phyloP scores from a whole-genome alignment of 35 echinoderm and acorn worm species.

The Stichopus chloronotus region DNA sequence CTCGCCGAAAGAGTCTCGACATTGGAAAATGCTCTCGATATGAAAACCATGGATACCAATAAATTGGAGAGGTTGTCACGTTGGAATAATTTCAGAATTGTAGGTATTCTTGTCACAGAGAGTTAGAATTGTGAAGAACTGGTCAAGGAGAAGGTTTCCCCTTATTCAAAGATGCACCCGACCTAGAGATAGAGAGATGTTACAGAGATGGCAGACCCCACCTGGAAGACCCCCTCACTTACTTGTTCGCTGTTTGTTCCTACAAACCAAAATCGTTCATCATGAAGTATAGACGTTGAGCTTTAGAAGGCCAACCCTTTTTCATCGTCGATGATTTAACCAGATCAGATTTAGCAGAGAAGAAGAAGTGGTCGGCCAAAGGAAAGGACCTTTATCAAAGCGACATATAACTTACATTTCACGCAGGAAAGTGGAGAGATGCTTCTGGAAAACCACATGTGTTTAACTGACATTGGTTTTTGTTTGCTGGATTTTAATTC shows the following conservation, averaged over 20 bases:
- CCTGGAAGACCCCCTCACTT: not conserved
- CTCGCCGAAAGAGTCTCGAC: not conserved
- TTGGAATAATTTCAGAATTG: conserved; percentile 4
- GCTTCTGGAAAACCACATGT: not conserved
- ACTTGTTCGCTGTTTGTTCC: not conserved
- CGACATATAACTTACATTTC: conserved; percentile 12
- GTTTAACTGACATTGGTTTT: too few relatives aligned
- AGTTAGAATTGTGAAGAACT: not conserved
- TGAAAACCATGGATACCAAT: not conserved
- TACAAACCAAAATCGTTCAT: not conserved
- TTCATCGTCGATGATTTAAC: conserved; percentile 49
- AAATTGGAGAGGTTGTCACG: conserved; percentile 5
- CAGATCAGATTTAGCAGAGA: conserved; percentile 4
- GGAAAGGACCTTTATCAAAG: not conserved
- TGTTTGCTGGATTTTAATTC: too few relatives aligned
- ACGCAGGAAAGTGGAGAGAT: conserved; percentile 33
- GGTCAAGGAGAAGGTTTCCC: not conserved
- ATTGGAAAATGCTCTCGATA: not conserved
- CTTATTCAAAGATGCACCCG: not conserved
- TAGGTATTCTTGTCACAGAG: not conserved
- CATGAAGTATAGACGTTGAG: conserved; percentile 1
- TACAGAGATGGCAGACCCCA: not conserved
- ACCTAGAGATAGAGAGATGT: not conserved
- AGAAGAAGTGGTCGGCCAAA: not conserved
- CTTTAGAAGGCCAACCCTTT: conserved; percentile 2